Evolutionary conservation across 2,888 invertebrate species (phyloP).

Genomic region (Drepanosiphum platanoidis): DNA sequence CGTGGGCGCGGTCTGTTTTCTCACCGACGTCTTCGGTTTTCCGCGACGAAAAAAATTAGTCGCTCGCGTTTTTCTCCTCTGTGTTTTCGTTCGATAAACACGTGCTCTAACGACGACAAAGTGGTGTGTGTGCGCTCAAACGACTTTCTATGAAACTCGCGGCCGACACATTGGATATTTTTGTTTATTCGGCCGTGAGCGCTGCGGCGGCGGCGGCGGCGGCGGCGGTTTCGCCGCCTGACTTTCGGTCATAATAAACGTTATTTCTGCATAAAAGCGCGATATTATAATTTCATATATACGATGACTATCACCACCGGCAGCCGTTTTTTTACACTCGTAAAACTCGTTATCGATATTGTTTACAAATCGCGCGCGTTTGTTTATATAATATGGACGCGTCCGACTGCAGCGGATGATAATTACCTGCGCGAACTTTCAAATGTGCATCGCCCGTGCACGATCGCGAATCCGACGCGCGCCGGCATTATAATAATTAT

Average conservation of each 20-base stretch:
- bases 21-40: no score
- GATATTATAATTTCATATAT: constrained; percentile 3
- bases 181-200: constrained; percentile 52
- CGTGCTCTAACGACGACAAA: constrained; percentile 10
- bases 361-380: background rate
- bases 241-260: constrained; percentile 46
- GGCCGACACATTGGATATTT: background rate
- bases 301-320: background rate
- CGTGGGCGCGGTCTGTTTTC: no score
- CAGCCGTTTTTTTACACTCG: constrained; percentile 9
- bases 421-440: background rate
- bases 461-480: background rate
- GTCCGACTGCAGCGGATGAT: background rate
- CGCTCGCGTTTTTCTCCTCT: background rate
- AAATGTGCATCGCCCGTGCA: background rate
- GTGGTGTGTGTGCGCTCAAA: constrained; percentile 39
- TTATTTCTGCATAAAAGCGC: constrained; percentile 25
- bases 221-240: constrained; percentile 48
- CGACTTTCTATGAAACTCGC: constrained; percentile 54
- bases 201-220: no score
- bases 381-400: background rate
- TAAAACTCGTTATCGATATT: constrained; percentile 43
- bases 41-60: background rate
- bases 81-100: constrained; percentile 11
- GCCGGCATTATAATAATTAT: no score